These are phyloP conservation scores for Adelphocoris suturalis DNA, from an alignment of 2,888 invertebrate genomes.

Conservation along the genomic window DNA sequence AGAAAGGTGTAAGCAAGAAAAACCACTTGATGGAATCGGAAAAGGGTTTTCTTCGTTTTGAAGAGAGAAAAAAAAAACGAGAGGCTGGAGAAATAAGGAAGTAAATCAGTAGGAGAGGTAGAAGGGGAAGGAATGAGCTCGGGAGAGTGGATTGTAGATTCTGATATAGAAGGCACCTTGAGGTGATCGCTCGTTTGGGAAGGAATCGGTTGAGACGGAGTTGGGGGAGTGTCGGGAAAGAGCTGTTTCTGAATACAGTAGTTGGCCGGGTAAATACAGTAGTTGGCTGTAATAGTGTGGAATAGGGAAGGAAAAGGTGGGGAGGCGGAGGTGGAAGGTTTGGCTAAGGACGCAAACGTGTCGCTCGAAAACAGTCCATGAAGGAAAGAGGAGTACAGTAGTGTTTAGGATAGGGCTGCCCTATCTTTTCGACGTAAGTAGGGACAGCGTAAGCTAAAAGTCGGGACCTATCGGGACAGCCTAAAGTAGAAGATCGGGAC, in stretches of 20 bases:
- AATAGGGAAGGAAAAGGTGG: background rate
- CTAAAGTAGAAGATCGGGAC: too few species aligned
- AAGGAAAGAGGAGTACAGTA: background rate
- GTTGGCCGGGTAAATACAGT: too few species aligned
- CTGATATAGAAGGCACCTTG: slow-evolving; percentile 42
- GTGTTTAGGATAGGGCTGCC: too few species aligned
- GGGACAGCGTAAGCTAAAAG: too few species aligned
- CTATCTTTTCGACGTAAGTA: too few species aligned
- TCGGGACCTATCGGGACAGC: too few species aligned
- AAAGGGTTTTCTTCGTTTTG: background rate
- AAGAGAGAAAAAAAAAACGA: background rate
- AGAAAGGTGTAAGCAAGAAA: slow-evolving; percentile 8
- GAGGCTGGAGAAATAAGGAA: background rate
- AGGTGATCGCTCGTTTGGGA: background rate
- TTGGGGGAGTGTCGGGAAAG: background rate
- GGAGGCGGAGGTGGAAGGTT: background rate
- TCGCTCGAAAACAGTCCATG: slow-evolving; percentile 29
- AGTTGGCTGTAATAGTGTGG: background rate
- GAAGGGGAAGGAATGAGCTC: background rate
- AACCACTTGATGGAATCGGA: background rate
- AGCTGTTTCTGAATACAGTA: slow-evolving; percentile 42
- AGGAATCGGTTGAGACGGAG: background rate
- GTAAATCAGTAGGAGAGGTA: background rate
- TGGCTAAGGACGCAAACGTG: background rate
- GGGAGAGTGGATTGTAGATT: slow-evolving; percentile 48